phyloP scores from a whole-genome alignment of 1,140 invertebrate species.

The Lineus longissimus region DNA sequence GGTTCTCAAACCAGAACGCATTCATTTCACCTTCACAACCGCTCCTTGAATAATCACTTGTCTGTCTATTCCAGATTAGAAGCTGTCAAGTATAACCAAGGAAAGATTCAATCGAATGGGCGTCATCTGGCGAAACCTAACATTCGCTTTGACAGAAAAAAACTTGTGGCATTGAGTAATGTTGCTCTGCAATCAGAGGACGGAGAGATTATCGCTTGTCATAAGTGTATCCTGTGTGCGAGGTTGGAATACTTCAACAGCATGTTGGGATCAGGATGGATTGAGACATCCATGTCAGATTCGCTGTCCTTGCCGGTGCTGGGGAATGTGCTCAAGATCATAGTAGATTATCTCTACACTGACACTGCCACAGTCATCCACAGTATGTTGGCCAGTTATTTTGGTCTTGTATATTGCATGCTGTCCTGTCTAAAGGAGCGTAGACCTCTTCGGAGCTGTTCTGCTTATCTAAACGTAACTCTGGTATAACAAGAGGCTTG shows the following conservation, averaged over 20 bases:
- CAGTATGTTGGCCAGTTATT: slow-evolving; percentile 19
- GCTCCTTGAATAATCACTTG: slow-evolving; percentile 1
- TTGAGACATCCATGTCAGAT: slow-evolving; percentile 36
- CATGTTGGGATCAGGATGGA: slow-evolving; percentile 63
- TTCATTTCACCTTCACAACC: no score
- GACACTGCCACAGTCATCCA: slow-evolving; percentile 57
- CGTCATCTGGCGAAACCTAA: slow-evolving; percentile 22
- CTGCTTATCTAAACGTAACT: background rate
- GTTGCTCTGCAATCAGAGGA: slow-evolving; percentile 54
- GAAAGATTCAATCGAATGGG: slow-evolving; percentile 28
- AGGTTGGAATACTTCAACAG: slow-evolving; percentile 71
- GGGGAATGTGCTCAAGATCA: slow-evolving; percentile 58
- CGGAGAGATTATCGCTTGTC: slow-evolving; percentile 61
- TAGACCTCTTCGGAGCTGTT: background rate
- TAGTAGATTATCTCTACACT: slow-evolving; percentile 68
- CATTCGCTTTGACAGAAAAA: slow-evolving; percentile 39
- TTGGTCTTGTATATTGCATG: background rate
- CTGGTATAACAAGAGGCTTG: no score
- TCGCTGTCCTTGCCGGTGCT: slow-evolving; percentile 52
- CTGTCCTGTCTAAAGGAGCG: background rate
- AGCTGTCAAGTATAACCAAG: slow-evolving; percentile 36
- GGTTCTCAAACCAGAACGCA: no score
- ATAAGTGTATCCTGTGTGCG: slow-evolving; percentile 70
- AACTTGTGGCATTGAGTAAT: slow-evolving; percentile 61
- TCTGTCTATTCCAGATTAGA: slow-evolving; percentile 34